phyloP scores from a whole-genome alignment of 2,113 vertebrate genomes.

The Typhlomys cinereus region DNA sequence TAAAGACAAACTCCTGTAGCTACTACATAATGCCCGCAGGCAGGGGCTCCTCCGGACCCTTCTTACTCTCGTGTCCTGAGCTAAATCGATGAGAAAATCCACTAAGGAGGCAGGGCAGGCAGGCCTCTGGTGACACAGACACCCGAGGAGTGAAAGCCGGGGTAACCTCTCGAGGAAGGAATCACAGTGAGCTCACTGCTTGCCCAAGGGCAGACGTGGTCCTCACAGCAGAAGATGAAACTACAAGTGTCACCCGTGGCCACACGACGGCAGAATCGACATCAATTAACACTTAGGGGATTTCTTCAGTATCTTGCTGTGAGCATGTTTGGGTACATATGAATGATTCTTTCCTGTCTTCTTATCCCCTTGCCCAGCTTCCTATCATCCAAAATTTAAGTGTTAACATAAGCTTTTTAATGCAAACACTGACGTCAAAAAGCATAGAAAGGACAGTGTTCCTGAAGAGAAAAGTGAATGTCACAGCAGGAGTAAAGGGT shows the following conservation, averaged over 20 bases:
- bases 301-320: slow-evolving; percentile 13
- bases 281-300: neutral
- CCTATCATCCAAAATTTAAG: neutral
- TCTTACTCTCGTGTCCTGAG: neutral
- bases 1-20: neutral
- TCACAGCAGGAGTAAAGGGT: neutral
- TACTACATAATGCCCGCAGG: neutral
- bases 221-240: neutral
- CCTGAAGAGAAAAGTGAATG: neutral
- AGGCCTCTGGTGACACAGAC: neutral
- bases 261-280: neutral
- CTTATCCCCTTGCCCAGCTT: neutral
- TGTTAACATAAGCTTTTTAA: neutral
- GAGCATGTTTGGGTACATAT: neutral
- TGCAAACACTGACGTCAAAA: neutral
- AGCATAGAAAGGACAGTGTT: neutral
- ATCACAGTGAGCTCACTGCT: neutral
- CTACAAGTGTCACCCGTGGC: neutral
- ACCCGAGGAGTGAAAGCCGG: neutral
- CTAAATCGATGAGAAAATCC: slow-evolving; percentile 9
- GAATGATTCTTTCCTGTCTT: neutral
- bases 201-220: neutral
- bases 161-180: neutral
- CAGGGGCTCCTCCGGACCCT: neutral
- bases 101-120: neutral